Evolutionary conservation across 2,113 vertebrate species (phyloP), one percentile per base, ranked within the genome.

Genomic region (Rafetus swinhoei): DNA sequence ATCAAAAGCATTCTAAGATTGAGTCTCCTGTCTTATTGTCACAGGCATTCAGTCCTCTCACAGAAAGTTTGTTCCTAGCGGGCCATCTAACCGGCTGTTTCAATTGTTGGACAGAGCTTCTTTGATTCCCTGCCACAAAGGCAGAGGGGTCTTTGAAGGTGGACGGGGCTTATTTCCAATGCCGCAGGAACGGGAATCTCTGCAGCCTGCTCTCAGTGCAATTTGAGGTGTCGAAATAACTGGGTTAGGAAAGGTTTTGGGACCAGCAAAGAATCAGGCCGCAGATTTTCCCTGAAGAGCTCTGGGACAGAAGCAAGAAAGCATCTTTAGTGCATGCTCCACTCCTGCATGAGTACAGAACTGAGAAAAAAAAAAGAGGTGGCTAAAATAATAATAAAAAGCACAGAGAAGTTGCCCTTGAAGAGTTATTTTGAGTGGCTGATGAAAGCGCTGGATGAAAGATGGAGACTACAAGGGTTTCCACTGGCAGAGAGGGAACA

Each of bases 1-100:
- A 92, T 88, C 93, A 93, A 96, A 97, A 97, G 62, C 95, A 95
- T 97, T 96, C 94, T 62, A 95, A 92, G 92, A 89, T 91, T 60
- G 93, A 96, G 86, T 97, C 88, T 92, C 89, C 82, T 86, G 83
- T 90, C 97, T 93, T 91, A 87, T 54, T 2, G 13, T 82, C 90
- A 82, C 86, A 94, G 92, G 86, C 2, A 27, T 74, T 94, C 95
- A 88, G 96, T 98, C 94, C 93, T 93, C 91, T 76, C 91, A 82
- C 22, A 62, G 84, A 4, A 24, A 14, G 50, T 86, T 90, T 93
- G 87, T 97, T 80, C 88, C 88, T 92, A 53, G 0, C 7, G 76
- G 89, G 65, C 85, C 18, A 19, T 86, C 82, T 80, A 74, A 87
- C 69, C 82, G 87, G 84, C 93, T 95, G 32, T 12, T 92, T 96